Evolutionary conservation across 2,888 invertebrate genomes (phyloP), one percentile per base, ranked within the genome.

Genomic region (Biston betularia): DNA sequence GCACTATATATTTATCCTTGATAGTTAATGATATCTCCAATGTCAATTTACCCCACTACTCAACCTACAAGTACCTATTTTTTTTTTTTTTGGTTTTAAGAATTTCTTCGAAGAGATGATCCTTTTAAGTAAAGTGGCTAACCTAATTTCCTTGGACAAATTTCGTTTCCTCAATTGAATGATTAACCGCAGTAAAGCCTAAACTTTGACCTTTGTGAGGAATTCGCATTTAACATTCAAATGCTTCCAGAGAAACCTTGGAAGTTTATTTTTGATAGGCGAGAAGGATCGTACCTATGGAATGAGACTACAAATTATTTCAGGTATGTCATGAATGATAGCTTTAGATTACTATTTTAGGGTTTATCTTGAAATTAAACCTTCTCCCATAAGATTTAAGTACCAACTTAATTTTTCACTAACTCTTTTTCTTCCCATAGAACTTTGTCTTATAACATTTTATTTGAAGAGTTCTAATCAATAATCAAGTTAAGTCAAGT

Each of bases 131-230:
- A 42, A 54, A 58, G 58, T 14, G 24, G 49, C 48, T 40, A 58
- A 58, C 33, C 40, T 40, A 58, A 58, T 58, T 58, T 58, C 40
- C n/a, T 49, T 49, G 40, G 35, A 24, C 3, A 54, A 49, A 58
- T 48, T 58, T 58, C n/a, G 49, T 58, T 58, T 58, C 49, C 15
- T 42, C 58, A 49, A 49, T 58, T 50, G 49, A 58, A 58, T 50
- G 49, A 49, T 58, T 49, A 58, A 50, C 58, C 58, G 49, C 58
- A 58, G 49, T 49, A 58, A 56, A 45, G 48, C 14, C 40, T 14
- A 35, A 56, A 56, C 48, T 58, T 58, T 48, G 58, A 49, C 58
- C 58, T 58, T 58, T 58, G 12, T 34, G 12, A 24, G 40, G 49
- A 33, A 40, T 49, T 38, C 40, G 15, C 48, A 24, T 58, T 58